Evolutionary conservation across 2,888 invertebrate genomes (phyloP), one percentile per base, ranked within the genome.

Genomic region (Tuberolachnus salignus): DNA sequence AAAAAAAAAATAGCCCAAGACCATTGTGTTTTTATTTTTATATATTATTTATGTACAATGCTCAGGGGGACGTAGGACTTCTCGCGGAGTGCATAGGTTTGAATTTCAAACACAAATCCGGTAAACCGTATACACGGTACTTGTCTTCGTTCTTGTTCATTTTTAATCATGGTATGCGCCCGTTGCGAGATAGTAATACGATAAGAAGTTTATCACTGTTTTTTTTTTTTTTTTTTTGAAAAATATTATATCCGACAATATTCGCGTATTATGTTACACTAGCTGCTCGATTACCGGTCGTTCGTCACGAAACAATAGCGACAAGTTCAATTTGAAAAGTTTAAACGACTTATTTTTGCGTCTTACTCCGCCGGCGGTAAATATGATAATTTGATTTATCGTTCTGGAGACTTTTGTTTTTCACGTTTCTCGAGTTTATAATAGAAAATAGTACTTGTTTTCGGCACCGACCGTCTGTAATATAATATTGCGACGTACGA

Each of bases 311-410:
- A 42, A 71, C 71, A 21, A 42, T 23, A 49, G 23, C 34, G 63
- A 53, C 73, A 63, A 61, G 46, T 72, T 34, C 59, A 59, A 72
- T 61, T 59, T 61, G 8, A 44, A 49, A 49, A 72, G 59, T 61
- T 19, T 49, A 49, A 19, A 63, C 21, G 21, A 14, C 19, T 34
- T 19, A 9, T 59, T 63, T 63, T 11, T 42, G 51, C 73, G 63
- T 51, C 26, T 59, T 26, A 59, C 55, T 59, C 9, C 21, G 14
- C 8, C 11, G 64, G 46, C 16, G 53, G 3, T 34, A 34, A 34
- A 34, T 34, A 34, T 53, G 44, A 21, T 23, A 61, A 26, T 44
- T 73, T 73, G 73, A 73, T 73, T 73, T 73, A 73, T 64, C 6
- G 51, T 64, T 21, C n/a, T 13, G 14, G 0, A 49, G 71, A 59